Conservation (phyloP, 2,797 vertebrate genomes). For the Macroramphosus scolopax region DNA sequence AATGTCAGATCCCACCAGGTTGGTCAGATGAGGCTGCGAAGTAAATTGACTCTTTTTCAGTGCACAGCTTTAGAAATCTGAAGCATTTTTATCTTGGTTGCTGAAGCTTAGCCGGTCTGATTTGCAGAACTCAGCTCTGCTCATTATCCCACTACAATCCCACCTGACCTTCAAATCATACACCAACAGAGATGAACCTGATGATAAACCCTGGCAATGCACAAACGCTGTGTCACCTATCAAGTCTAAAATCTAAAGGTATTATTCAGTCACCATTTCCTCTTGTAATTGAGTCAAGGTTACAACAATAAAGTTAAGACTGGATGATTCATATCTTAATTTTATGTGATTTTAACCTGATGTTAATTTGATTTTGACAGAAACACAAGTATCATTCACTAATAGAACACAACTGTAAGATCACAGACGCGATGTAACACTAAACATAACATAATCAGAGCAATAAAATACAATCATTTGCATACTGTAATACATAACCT, state of each 20-base stretch:
- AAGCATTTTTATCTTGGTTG: slow-evolving; percentile 66
- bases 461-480: no score
- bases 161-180: slow-evolving; percentile 40
- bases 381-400: no score
- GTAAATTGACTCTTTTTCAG: slow-evolving; percentile 33
- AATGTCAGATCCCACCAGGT: slow-evolving; percentile 30
- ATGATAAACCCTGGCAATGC: slow-evolving; percentile 30
- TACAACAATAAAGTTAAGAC: neutral
- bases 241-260: slow-evolving; percentile 43
- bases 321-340: neutral
- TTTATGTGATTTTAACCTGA: neutral
- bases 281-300: neutral
- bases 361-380: no score
- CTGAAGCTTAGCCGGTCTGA: slow-evolving; percentile 55
- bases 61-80: slow-evolving; percentile 80
- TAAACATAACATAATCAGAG: no score
- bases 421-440: no score
- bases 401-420: no score
- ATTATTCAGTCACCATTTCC: slow-evolving; percentile 52
- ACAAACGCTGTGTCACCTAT: slow-evolving; percentile 18
- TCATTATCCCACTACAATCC: slow-evolving; percentile 39
- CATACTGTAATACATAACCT: no score
- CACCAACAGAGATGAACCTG: slow-evolving; percentile 31
- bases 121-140: slow-evolving; percentile 47
- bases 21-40: slow-evolving; percentile 27